Conservation (phyloP, 2,113 vertebrate genomes). For the Python bivittatus region DNA sequence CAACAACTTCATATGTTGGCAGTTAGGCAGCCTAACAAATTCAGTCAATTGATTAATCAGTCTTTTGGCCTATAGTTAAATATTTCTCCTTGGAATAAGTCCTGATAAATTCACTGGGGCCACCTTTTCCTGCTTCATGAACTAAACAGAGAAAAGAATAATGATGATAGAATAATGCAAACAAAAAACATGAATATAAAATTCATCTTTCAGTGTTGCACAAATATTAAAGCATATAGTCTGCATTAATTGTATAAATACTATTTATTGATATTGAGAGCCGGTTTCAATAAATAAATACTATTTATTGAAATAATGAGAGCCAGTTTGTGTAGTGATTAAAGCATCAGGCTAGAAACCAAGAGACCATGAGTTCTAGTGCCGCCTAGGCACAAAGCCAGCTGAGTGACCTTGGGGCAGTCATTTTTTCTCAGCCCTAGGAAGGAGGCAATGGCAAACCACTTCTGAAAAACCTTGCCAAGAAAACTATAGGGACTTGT, state of each 20-base stretch:
- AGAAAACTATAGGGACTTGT: too few species aligned
- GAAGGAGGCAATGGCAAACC: too few species aligned
- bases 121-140: background rate
- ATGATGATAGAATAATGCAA: background rate
- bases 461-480: too few species aligned
- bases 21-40: background rate
- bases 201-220: background rate
- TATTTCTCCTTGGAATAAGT: background rate
- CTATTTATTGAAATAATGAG: too few species aligned
- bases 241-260: background rate
- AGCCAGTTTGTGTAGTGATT: too few species aligned
- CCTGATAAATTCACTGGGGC: background rate
- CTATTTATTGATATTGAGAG: too few species aligned
- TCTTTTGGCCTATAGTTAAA: background rate
- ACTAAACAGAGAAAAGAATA: background rate
- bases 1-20: background rate
- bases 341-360: too few species aligned
- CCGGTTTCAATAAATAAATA: too few species aligned
- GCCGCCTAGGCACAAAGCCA: too few species aligned
- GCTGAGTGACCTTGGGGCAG: too few species aligned
- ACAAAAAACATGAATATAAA: background rate
- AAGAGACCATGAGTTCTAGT: too few species aligned
- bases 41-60: background rate
- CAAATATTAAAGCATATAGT: background rate
- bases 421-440: too few species aligned